Percentiles rank a stretch among this genome's conserved stretches.
These are phyloP conservation scores for Amblyopsis rosae DNA, from an alignment of 2,113 vertebrate genomes.

Conservation along the genomic window DNA sequence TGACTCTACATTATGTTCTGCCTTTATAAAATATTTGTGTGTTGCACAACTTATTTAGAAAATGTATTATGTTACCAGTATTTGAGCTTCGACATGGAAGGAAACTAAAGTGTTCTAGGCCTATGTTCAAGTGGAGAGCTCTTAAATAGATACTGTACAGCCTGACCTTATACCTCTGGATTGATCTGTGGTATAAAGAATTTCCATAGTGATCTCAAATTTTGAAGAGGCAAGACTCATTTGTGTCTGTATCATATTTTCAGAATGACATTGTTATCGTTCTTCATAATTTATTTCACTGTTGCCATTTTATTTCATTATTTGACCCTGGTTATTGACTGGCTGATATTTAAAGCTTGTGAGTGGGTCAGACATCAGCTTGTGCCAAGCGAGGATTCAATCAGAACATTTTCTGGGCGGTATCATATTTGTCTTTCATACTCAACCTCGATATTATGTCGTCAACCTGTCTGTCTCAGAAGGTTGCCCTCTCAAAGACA, in stretches of 20 bases:
- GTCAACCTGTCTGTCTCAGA: conserved; percentile 39
- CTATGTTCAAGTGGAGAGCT: conserved; percentile 16
- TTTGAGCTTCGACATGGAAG: conserved; percentile 6
- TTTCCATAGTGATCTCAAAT: conserved; percentile 63
- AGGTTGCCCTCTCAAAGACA: neutral
- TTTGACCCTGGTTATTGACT: conserved; percentile 53
- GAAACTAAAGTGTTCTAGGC: neutral
- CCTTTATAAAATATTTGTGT: too few relatives aligned
- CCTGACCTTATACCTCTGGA: conserved; percentile 51
- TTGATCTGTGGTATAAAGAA: conserved; percentile 50
- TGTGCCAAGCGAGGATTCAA: conserved; percentile 36
- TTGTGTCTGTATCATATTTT: conserved; percentile 62
- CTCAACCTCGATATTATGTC: conserved; percentile 23
- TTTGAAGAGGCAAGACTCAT: conserved; percentile 51
- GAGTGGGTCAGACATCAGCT: conserved; percentile 29
- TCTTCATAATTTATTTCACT: conserved; percentile 42
- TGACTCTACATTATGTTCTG: too few relatives aligned
- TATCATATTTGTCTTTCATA: conserved; percentile 52
- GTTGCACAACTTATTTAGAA: neutral
- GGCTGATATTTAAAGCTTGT: conserved; percentile 61
- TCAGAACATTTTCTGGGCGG: conserved; percentile 43
- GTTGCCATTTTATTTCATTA: conserved; percentile 49
- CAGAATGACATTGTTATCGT: conserved; percentile 51
- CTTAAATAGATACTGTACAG: conserved; percentile 28
- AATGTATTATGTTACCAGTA: neutral